phyloP scores from a whole-genome alignment of 2,888 invertebrate species.

The Drosophila diplacantha region DNA sequence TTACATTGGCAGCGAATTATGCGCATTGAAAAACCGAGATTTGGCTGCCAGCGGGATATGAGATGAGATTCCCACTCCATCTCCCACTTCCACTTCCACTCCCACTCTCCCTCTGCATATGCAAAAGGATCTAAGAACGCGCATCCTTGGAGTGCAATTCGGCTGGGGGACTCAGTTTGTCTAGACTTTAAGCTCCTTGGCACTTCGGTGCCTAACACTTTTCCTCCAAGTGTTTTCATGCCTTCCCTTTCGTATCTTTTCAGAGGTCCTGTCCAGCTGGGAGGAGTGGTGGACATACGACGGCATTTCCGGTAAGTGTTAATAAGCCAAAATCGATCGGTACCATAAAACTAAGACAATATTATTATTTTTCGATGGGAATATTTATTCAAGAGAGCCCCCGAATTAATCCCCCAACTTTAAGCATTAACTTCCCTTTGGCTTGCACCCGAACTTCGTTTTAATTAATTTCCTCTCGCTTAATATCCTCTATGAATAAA shows the following conservation, averaged over 20 bases:
- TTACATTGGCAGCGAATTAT: constrained; percentile 72
- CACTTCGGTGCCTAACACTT: constrained; percentile 11
- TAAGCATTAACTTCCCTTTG: not conserved
- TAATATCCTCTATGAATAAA: constrained; percentile 30
- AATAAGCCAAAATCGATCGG: not conserved
- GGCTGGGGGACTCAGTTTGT: constrained; percentile 2
- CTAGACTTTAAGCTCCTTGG: constrained; percentile 25
- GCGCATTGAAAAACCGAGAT: constrained; percentile 65
- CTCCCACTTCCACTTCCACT: not conserved
- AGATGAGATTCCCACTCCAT: not conserved
- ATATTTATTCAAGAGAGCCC: not conserved
- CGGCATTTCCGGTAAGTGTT: constrained; percentile 91
- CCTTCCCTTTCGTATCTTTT: constrained; percentile 40
- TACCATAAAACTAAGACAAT: not conserved
- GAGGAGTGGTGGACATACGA: constrained; percentile 98
- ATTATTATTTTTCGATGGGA: too few relatives aligned
- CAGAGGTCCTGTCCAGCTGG: constrained; percentile 83
- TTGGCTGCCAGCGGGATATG: constrained; percentile 54
- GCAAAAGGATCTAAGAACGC: constrained; percentile 6
- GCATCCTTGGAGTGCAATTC: constrained; percentile 10
- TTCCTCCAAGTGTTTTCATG: constrained; percentile 14
- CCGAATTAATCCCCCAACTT: not conserved
- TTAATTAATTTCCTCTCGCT: constrained; percentile 19
- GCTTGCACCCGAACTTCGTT: not conserved
- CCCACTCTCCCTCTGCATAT: not conserved